Evolutionary conservation across 2,888 invertebrate genomes (phyloP), one percentile per base, ranked within the genome.

Genomic region (Rutpela maculata): DNA sequence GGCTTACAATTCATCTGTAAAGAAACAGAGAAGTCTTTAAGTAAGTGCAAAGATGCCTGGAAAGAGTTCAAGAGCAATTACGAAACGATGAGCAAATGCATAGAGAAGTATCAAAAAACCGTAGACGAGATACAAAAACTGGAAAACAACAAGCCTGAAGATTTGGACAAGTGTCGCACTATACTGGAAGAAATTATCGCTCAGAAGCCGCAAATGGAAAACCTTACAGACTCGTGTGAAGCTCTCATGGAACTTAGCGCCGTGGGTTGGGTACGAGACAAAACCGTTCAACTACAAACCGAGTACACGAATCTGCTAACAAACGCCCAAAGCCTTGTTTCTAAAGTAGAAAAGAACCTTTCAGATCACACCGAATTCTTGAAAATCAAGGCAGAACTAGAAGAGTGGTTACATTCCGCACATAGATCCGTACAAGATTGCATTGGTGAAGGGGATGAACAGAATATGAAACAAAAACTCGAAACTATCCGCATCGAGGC

Each of bases 291-390:
- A 85, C 90, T 96, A 0, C 97, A 97, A 90, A 94, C 95, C 2
- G 93, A 93, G 75, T 97, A 97, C 86, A 95, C 96, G 0, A 93
- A 94, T 81, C 89, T 97, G 15, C 88, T 97, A 35, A 95, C 96
- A 0, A 93, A 93, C 80, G 94, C 95, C 35, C 97, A 97, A 91
- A 94, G 93, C 87, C 91, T 97, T 57, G 95, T 97, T 19, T 95
- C 96, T 0, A 95, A 95, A 87, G 95, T 97, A 12, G 97, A 98
- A 88, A 97, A 97, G 91, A 97, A 96, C 88, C 91, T 98, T 0
- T 95, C 96, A 0, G 97, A 98, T 88, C 97, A 97, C 86, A 96
- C 96, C 0, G 97, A 98, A 87, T 97, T 98, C 89, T 92, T 96
- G 9, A 96, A 96, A 85, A 96, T 96, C 18, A 96, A 97, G 86